Evolutionary conservation across 2,797 vertebrate species (phyloP).

Genomic region (Sebastes steindachneri): DNA sequence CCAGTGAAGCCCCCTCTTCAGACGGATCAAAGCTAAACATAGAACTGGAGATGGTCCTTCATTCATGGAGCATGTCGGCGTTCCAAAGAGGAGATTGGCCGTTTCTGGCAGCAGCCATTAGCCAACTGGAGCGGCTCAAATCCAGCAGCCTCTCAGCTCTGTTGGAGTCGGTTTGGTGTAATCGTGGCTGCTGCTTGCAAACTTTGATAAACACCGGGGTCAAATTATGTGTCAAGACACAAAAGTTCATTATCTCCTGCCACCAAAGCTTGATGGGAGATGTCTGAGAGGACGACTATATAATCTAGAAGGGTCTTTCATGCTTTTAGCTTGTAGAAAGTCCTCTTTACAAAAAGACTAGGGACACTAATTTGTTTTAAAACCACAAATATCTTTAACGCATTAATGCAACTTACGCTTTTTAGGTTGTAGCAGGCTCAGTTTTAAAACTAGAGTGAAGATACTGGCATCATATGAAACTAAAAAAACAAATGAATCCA

Average conservation of each 20-base stretch:
- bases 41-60: slow-evolving; percentile 26
- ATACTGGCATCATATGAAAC: no score
- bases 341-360: not conserved
- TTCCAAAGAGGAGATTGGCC: slow-evolving; percentile 3
- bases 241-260: not conserved
- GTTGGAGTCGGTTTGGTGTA: not conserved
- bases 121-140: slow-evolving; percentile 63
- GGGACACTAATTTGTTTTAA: no score
- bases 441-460: no score
- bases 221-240: not conserved
- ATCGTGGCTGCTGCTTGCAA: not conserved
- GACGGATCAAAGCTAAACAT: slow-evolving; percentile 11
- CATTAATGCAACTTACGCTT: no score
- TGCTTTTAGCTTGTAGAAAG: not conserved
- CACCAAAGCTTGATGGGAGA: no score
- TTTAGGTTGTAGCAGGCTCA: no score
- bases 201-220: not conserved
- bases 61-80: slow-evolving; percentile 42
- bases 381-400: no score
- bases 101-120: slow-evolving; percentile 40
- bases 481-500: no score
- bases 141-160: not conserved
- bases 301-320: not conserved
- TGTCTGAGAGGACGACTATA: not conserved
- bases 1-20: not conserved